Percentiles rank a stretch among this genome's conserved stretches.
phyloP scores from a whole-genome alignment of 2,797 vertebrate species.

The Cossypha heuglini region DNA sequence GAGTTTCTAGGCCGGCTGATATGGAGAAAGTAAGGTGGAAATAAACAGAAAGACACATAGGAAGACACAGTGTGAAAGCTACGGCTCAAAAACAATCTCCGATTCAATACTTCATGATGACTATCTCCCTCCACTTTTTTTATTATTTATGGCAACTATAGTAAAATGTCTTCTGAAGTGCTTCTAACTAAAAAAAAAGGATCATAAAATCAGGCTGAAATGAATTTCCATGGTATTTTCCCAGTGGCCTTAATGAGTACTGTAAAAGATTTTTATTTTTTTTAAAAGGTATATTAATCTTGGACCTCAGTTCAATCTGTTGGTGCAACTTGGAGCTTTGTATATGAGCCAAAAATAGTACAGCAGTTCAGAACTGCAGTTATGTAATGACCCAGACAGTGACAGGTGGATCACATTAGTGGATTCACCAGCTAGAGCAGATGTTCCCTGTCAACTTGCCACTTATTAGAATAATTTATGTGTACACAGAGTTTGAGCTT shows the following conservation, averaged over 20 bases:
- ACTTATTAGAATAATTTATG: neutral
- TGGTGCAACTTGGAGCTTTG: neutral
- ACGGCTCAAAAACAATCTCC: neutral
- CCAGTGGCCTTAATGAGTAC: neutral
- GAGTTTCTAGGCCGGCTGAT: neutral
- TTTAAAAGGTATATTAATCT: neutral
- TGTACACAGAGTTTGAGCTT: neutral
- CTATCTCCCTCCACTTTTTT: neutral
- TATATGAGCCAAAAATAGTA: neutral
- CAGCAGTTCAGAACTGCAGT: neutral
- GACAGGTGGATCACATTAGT: constrained; percentile 29
- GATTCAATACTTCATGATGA: neutral
- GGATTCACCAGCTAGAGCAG: neutral
- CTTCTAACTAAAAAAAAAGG: neutral
- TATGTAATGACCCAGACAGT: neutral
- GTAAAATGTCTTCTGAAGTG: neutral
- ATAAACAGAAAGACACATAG: neutral
- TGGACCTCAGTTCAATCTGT: neutral
- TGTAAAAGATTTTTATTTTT: neutral
- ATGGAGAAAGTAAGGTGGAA: neutral
- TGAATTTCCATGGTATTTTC: neutral
- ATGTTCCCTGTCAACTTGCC: neutral
- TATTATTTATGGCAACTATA: neutral
- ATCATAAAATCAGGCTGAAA: neutral
- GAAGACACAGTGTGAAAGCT: neutral